Evolutionary conservation across 2,113 vertebrate species (phyloP), one percentile per base, ranked within the genome.

Genomic region (Peucedramus taeniatus): DNA sequence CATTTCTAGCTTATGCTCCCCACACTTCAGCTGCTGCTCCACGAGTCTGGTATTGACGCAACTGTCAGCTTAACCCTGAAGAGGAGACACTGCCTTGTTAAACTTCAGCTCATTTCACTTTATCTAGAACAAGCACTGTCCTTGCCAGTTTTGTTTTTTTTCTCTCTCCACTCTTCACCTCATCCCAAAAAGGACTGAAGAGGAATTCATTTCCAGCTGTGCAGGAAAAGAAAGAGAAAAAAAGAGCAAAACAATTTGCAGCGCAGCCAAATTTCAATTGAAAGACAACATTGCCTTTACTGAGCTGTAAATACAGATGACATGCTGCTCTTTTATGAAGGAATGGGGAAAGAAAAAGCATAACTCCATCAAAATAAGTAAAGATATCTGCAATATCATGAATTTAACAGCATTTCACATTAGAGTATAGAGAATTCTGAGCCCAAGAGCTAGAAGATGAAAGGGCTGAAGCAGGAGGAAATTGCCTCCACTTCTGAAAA

Each of bases 31-130:
- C n/a, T 70, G 50, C 63, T 87, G 53, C 20, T 76, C 7, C 11
- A 30, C 6, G 1, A 28, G 31, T 9, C 19, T 49, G 9, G 24
- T 6, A 24, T 7, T 68, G 54, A 81, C 0, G 0, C 51, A 45
- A 77, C 21, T 7, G 18, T 33, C 59, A 77, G 27, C 19, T 65
- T 83, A 53, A 57, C 61, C 70, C 68, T 76, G 27, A 87, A 80
- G 45, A 85, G 10, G 39, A 26, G 26, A 72, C 50, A 8, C 28
- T 37, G 79, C 20, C 70, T 74, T 79, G 10, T 72, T 90, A 60
- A 63, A 75, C 59, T 81, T 89, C 76, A 72, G 17, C 4, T 85
- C 83, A n/a, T 61, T 90, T 59, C 30, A 51, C 31, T 88, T 76
- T 24, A 47, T 74, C 42, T 86, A 72, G 33, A 88, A 47, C 35